phyloP scores from a whole-genome alignment of 1,140 invertebrate genomes.

The Macrosteles quadrilineatus region DNA sequence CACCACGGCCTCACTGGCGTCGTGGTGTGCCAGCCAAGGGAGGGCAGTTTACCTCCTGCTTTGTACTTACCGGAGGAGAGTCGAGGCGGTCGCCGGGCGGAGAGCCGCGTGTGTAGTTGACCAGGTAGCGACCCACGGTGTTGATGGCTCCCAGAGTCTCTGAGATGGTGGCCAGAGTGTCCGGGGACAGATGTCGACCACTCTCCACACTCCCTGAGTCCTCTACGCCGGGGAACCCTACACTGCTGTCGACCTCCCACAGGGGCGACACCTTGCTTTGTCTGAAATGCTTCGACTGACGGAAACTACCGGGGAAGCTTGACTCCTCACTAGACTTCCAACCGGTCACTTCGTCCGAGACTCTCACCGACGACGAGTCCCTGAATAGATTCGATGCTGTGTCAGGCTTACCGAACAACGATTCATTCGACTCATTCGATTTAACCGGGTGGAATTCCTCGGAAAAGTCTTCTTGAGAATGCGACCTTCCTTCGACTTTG shows the following conservation, averaged over 20 bases:
- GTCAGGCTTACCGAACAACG: not conserved
- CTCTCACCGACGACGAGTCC: not conserved
- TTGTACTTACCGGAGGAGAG: constrained; percentile 9
- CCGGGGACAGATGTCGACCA: constrained; percentile 40
- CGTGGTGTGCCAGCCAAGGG: too few relatives aligned
- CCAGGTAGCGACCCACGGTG: constrained; percentile 78
- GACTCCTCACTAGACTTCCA: constrained; percentile 10
- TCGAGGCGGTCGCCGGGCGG: constrained; percentile 28
- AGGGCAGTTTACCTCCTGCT: too few relatives aligned
- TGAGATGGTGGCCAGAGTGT: constrained; percentile 53
- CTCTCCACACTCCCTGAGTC: constrained; percentile 28
- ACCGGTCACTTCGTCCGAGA: not conserved
- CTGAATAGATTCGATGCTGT: not conserved
- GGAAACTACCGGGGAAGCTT: not conserved
- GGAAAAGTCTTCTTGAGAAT: not conserved
- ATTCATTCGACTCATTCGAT: constrained; percentile 5
- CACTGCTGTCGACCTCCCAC: not conserved
- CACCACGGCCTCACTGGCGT: too few relatives aligned
- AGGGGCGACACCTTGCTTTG: constrained; percentile 11
- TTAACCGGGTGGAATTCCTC: not conserved
- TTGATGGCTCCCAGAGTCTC: constrained; percentile 72
- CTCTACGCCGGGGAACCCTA: not conserved
- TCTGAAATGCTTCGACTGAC: not conserved
- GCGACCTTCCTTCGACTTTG: not conserved
- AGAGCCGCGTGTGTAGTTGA: constrained; percentile 68